Conservation (phyloP, 2,113 vertebrate genomes). For the Cinclus mexicanus region DNA sequence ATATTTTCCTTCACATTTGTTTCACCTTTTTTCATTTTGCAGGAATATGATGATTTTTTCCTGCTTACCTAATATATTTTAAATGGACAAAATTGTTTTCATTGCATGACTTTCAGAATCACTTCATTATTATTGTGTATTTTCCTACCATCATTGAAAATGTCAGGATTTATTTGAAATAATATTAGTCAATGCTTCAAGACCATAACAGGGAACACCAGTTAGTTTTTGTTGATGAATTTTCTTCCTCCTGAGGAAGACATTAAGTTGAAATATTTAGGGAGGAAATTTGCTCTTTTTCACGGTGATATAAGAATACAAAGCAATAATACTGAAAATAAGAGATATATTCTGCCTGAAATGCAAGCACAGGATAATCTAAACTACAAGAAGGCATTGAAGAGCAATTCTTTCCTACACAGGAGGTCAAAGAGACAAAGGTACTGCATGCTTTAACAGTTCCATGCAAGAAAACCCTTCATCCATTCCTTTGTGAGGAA, state of each 20-base stretch:
- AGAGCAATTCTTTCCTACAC: neutral
- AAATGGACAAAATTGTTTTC: constrained; percentile 1
- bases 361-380: neutral
- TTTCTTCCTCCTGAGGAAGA: neutral
- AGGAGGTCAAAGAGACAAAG: neutral
- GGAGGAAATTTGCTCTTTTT: neutral
- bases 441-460: neutral
- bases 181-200: neutral
- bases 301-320: neutral
- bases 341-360: neutral
- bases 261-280: neutral
- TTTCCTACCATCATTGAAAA: neutral
- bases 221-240: neutral
- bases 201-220: neutral
- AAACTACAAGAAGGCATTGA: neutral
- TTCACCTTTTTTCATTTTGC: constrained; percentile 14
- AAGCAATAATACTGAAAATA: neutral
- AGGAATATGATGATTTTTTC: neutral
- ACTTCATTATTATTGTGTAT: neutral
- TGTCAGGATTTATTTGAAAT: neutral
- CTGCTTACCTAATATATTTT: neutral
- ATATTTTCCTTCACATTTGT: constrained; percentile 33
- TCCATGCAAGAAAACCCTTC: neutral
- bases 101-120: constrained; percentile 5
- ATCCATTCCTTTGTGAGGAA: neutral